phyloP scores from a whole-genome alignment of 2,113 vertebrate genomes.

The Prionailurus bengalensis region DNA sequence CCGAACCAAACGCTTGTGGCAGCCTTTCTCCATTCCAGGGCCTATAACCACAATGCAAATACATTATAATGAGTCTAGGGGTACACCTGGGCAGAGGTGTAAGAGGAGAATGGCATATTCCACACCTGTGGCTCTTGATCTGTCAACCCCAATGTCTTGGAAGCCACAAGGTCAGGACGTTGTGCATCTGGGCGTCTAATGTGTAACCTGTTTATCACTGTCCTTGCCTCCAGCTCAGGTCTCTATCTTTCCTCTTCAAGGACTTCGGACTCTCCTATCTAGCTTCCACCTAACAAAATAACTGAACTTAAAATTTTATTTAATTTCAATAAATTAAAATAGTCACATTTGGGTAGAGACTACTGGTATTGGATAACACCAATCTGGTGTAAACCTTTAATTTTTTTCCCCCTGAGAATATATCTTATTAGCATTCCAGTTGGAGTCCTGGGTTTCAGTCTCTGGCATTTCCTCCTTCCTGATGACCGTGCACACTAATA shows the following conservation, averaged over 20 bases:
- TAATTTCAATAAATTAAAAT: constrained; percentile 20
- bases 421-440: neutral
- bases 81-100: neutral
- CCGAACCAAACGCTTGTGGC: neutral
- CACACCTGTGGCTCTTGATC: neutral
- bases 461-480: neutral
- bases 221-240: neutral
- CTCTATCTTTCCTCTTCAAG: neutral
- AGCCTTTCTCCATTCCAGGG: neutral
- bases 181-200: neutral
- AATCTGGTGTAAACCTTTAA: neutral
- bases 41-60: neutral
- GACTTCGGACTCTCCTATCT: neutral
- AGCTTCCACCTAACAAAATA: neutral
- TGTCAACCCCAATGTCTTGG: neutral
- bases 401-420: neutral
- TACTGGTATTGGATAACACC: neutral
- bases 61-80: neutral
- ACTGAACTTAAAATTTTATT: neutral
- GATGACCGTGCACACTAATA: neutral
- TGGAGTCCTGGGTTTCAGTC: neutral
- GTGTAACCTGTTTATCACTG: neutral
- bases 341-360: neutral
- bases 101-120: neutral
- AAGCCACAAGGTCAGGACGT: neutral